These are phyloP conservation scores for Nycticebus coucang DNA, from an alignment of 2,113 vertebrate species.

Conservation along the genomic window DNA sequence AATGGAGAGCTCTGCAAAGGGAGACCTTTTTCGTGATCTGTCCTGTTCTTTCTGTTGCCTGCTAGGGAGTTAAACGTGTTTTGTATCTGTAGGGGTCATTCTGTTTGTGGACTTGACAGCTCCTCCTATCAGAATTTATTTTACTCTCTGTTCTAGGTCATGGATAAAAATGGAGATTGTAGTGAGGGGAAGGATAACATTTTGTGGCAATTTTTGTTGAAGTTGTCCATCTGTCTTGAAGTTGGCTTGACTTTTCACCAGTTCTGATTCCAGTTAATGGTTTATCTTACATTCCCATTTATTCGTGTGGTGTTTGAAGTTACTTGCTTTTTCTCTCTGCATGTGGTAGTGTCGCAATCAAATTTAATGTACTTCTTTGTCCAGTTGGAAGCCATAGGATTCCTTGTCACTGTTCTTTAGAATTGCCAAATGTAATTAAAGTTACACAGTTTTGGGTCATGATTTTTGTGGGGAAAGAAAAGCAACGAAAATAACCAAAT, in stretches of 20 bases:
- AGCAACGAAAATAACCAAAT: background rate
- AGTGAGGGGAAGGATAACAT: background rate
- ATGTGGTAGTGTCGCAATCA: background rate
- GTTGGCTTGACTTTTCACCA: background rate
- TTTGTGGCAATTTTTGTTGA: background rate
- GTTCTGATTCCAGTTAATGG: background rate
- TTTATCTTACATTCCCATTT: constrained; percentile 6
- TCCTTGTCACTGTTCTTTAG: background rate
- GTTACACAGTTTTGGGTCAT: constrained; percentile 18
- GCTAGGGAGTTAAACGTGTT: background rate
- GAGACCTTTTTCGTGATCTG: background rate
- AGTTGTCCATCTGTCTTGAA: background rate
- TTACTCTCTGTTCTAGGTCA: constrained; percentile 10
- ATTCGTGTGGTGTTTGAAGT: constrained; percentile 46
- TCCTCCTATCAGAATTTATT: background rate
- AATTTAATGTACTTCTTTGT: background rate
- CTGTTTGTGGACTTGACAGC: accelerated
- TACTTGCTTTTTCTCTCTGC: background rate
- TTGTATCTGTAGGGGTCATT: background rate
- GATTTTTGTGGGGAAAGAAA: background rate
- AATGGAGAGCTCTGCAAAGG: background rate
- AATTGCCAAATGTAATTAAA: constrained; percentile 27
- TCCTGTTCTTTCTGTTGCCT: accelerated
- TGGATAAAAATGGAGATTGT: constrained; percentile 7
- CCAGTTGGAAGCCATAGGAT: constrained; percentile 15